Evolutionary conservation across 2,113 vertebrate genomes (phyloP), one percentile per base, ranked within the genome.

Genomic region (Mirounga angustirostris): DNA sequence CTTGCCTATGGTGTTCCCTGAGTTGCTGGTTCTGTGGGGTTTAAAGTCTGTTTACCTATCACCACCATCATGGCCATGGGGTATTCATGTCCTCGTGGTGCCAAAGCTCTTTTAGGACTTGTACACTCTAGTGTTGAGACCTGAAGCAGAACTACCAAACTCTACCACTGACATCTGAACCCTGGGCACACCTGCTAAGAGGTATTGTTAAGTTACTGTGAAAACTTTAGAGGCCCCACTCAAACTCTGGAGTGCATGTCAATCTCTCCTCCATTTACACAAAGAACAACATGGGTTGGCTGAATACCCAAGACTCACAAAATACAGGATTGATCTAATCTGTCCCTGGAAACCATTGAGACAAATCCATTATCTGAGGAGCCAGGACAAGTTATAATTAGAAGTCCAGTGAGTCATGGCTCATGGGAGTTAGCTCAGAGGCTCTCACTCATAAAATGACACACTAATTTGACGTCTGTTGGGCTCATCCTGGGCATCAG

Each of bases 301-400:
- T 87, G 40, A 88, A 76, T 30, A 78, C 84, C 14, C 2, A 78
- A 95, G 91, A 73, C 50, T 61, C 73, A 79, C 46, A 56, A 81
- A 84, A 73, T 82, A 79, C 1, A 97, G 95, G 76, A 78, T 65
- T 50, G 76, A 91, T 73, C 40, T 92, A 54, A 92, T 76, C 91
- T 65, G 76, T 90, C 84, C 74, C 36, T 91, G 85, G 88, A 93
- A 89, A 73, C 54, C 67, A 83, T 5, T 26, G 78, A 91, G 78
- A 92, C 73, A 93, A 91, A 81, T 10, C 36, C 58, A 91, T 89
- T 88, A 50, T 89, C 65, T 61, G 67, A 94, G 89, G 74, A 97
- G 73, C 33, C 82, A 78, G 92, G 86, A 73, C n/a, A 91, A 81
- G 65, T 56, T 94, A 94, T 96, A 93, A 95, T 79, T 82, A 93